Conservation (phyloP, 2,797 vertebrate genomes). For the Hyperoplus immaculatus region DNA sequence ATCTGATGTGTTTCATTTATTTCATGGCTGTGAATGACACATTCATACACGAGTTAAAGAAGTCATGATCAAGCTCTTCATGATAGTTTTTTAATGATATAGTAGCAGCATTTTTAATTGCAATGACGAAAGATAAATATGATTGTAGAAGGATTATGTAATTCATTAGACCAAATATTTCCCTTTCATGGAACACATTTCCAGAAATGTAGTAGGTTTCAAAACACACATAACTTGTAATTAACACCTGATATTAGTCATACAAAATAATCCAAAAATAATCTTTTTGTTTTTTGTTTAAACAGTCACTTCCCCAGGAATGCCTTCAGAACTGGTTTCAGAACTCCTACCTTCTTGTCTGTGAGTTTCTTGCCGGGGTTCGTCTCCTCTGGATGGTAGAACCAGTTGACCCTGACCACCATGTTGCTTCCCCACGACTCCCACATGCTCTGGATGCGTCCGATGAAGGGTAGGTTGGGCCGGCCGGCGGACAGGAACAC, state of each 20-base stretch:
- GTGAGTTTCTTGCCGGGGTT: constrained; percentile 97
- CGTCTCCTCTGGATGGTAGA: constrained; percentile 98
- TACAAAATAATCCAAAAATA: background rate
- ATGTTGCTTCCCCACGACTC: constrained; percentile 99
- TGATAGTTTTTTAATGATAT: constrained; percentile 9
- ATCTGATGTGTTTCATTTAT: background rate
- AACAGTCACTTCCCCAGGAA: background rate
- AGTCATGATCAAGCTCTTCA: background rate
- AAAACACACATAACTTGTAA: background rate
- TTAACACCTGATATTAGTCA: constrained; percentile 1
- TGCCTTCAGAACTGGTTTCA: background rate
- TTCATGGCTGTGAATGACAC: background rate
- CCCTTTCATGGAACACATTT: background rate
- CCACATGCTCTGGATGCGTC: constrained; percentile 99
- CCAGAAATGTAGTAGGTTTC: background rate
- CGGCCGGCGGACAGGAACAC: constrained; percentile 97
- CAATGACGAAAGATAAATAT: background rate
- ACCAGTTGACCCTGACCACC: constrained; percentile 99
- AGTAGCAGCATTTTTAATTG: background rate
- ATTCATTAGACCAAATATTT: constrained; percentile 9
- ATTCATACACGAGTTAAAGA: background rate
- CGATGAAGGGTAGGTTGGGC: constrained; percentile 98
- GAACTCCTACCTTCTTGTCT: constrained; percentile 91
- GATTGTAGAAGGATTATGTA: background rate
- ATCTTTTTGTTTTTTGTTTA: background rate